Base-by-base conservation (phyloP, 2,113 vertebrate species). In the Hemichromis elongatus region DNA sequence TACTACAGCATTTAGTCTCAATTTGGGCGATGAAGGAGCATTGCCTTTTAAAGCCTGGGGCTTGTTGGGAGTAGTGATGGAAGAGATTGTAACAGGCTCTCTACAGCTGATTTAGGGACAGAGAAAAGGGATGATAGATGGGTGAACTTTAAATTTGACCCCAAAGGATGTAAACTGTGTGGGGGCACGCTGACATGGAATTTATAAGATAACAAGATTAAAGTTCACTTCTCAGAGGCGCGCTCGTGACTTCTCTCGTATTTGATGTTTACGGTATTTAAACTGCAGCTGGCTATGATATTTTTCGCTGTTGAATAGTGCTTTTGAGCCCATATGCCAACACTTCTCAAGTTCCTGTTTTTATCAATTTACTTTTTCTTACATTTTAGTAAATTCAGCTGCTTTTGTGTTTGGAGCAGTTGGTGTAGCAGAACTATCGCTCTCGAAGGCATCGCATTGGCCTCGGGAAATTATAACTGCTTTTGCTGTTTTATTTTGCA, bases 141-240 rank as follows among this genome's bases (percentile, higher is more conserved):
- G 68, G 6, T 87, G 82, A 92, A 90, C 73, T 86, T 86, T 83
- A 66, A 77, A 79, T 89, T 81, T 85, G 86, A 93, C 82, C 90
- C 61, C 68, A 81, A 87, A 83, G 61, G 83, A 55, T 82, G 80
- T 83, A 70, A 88, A 92, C 55, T 50, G 83, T 53, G 54, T 30
- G 85, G 61, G 40, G 54, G 40, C 78, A 16, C 28, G 45, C 73
- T 11, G 33, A 75, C 56, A 21, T 45, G 37, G 56, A 88, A 86
- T 81, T 85, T 16, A 77, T 61, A 79, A 85, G n/a, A 42, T 33
- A 30, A 16, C 5, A 13, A 79, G 83, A 87, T 77, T 88, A 80
- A 91, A 90, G 79, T 84, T 88, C 33, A 86, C 77, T 82, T 42
- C 70, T 82, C 53, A 89, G 56, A 83, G 52, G 79, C 16, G 88